phyloP scores from a whole-genome alignment of 2,797 vertebrate genomes.

The Hydrocynus forskahlii region DNA sequence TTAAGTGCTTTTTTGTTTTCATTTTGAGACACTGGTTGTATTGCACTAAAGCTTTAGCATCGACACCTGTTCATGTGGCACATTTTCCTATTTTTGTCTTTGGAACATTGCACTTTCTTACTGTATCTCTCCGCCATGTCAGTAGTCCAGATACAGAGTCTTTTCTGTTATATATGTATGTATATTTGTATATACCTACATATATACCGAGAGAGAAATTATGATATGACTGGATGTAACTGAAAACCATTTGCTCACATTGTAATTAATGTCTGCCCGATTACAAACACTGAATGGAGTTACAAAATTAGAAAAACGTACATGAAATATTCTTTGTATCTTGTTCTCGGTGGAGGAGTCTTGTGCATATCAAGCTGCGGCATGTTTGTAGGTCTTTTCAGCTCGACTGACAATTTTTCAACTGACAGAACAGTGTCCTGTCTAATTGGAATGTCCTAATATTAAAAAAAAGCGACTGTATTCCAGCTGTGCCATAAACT shows the following conservation, averaged over 20 bases:
- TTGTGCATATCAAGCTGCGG: constrained; percentile 36
- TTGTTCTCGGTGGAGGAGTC: constrained; percentile 38
- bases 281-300: constrained; percentile 39
- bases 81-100: constrained; percentile 41
- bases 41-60: constrained; percentile 72
- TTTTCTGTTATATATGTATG: not conserved
- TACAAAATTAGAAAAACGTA: constrained; percentile 31
- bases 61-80: constrained; percentile 52
- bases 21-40: constrained; percentile 59
- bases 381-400: not conserved
- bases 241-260: constrained; percentile 29
- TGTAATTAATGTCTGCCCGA: constrained; percentile 36
- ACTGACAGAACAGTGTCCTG: constrained; percentile 13
- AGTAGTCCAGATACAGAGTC: constrained; percentile 50
- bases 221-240: constrained; percentile 37
- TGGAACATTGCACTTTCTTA: constrained; percentile 65
- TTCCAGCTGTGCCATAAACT: constrained; percentile 19
- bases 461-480: not conserved
- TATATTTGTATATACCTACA: too few relatives aligned
- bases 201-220: constrained; percentile 15
- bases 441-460: not conserved
- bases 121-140: constrained; percentile 41
- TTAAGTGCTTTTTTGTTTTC: constrained; percentile 55
- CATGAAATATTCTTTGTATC: constrained; percentile 30
- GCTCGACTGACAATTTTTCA: constrained; percentile 17